Base-by-base conservation (phyloP, 2,113 vertebrate genomes). In the Chaetops frenatus region DNA sequence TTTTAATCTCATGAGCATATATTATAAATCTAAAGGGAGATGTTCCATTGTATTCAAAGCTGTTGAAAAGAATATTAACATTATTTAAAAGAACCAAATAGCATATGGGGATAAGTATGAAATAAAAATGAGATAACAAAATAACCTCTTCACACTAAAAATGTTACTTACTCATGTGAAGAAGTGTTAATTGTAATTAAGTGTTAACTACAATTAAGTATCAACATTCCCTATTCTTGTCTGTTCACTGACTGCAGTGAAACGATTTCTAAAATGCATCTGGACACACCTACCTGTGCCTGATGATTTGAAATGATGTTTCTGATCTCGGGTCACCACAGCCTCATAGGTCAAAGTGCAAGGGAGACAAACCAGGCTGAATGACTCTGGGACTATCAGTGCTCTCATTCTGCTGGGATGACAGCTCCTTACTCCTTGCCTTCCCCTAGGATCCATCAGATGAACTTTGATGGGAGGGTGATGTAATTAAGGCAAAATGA, bases 11-110 rank as follows among this genome's bases (percentile, higher is more conserved):
- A 88, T 91, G 93, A 93, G 61, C 88, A 86, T 97, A 95, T 94
- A 93, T 96, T 79, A 94, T 94, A 96, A 95, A 96, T 95, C 86
- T 91, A 94, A 97, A 91, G 60, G 58, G 35, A 88, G 44, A 70
- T 82, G 57, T 15, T 21, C 61, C 88, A 38, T 86, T 91, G 71
- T 92, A 85, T 90, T 90, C 73, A 93, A 82, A 57, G n/a, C 29
- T 48, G 42, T 86, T 90, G 90, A 85, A 95, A 90, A 88, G 64
- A 96, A 80, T 85, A 91, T 88, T 94, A 95, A 90, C n/a, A 8
- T 29, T 86, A 47, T 94, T 92, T 93, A 88, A 82, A 93, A 95
- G 85, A 95, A 70, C 23, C 58, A 95, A 89, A 86, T 57, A 93
- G 42, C 60, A 57, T 95, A 60, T 61, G 35, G 47, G 50, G 47